These are phyloP conservation scores for Meiosimyza platycephala DNA, from an alignment of 2,888 invertebrate genomes.

Conservation along the genomic window DNA sequence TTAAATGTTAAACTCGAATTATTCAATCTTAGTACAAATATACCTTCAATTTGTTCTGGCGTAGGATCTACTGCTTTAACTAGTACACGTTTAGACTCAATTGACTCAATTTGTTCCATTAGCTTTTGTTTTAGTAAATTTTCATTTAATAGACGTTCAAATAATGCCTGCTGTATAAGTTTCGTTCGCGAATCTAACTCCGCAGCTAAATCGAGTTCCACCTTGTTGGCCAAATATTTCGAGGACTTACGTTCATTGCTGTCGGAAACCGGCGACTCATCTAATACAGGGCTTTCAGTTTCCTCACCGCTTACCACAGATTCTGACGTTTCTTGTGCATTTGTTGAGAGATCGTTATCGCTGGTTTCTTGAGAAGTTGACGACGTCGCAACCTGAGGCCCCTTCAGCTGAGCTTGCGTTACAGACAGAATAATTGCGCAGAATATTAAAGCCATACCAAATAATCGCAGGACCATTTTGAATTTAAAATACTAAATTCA, in stretches of 20 bases:
- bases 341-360: slow-evolving; percentile 16
- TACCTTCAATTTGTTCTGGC: slow-evolving; percentile 74
- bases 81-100: slow-evolving; percentile 46
- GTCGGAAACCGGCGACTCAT: slow-evolving; percentile 2
- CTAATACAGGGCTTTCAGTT: slow-evolving; percentile 12
- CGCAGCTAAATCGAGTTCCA: slow-evolving; percentile 21
- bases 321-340: neutral
- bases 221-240: slow-evolving; percentile 44
- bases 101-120: slow-evolving; percentile 54
- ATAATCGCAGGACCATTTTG: slow-evolving; percentile 32
- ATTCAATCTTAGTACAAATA: slow-evolving; percentile 3
- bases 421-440: slow-evolving; percentile 44
- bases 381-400: slow-evolving; percentile 45
- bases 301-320: slow-evolving; percentile 6
- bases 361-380: slow-evolving; percentile 32
- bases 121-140: slow-evolving; percentile 54
- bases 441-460: slow-evolving; percentile 45
- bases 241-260: slow-evolving; percentile 47
- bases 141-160: slow-evolving; percentile 57
- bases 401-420: slow-evolving; percentile 53
- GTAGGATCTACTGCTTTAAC: slow-evolving; percentile 60
- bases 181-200: slow-evolving; percentile 44
- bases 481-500: no score
- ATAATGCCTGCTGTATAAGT: slow-evolving; percentile 51
- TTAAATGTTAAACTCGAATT: slow-evolving; percentile 4